A percentile compares a stretch with the other conserved stretches of the same genome.
Conservation (phyloP, 2,888 invertebrate species). For the Nemoura dubitans region DNA sequence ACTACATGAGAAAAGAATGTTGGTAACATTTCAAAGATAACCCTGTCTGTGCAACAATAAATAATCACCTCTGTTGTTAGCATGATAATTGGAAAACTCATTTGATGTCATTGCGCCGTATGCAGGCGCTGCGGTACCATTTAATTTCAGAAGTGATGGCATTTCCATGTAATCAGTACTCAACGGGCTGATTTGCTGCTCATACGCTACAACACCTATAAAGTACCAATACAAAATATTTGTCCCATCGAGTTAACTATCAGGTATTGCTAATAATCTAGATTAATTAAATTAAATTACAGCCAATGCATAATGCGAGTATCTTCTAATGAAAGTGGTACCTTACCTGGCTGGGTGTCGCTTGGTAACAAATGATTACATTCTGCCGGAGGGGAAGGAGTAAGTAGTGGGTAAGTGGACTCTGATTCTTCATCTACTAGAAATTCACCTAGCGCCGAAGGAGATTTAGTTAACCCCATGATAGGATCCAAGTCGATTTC, state of each 20-base stretch:
- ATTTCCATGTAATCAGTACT: constrained; percentile 53
- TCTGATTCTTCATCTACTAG: constrained; percentile 65
- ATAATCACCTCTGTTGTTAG: constrained; percentile 42
- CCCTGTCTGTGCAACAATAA: neutral
- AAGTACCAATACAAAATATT: constrained; percentile 36
- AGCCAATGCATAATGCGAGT: constrained; percentile 22
- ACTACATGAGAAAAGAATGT: too few species aligned
- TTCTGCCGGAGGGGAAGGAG: constrained; percentile 69
- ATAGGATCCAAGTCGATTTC: constrained; percentile 29
- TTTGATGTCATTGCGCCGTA: constrained; percentile 43
- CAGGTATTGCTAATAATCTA: neutral
- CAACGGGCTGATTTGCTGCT: constrained; percentile 52
- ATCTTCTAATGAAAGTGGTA: neutral
- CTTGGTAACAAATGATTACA: constrained; percentile 58
- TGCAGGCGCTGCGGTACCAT: constrained; percentile 47
- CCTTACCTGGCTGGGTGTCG: constrained; percentile 55
- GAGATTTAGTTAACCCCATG: constrained; percentile 41
- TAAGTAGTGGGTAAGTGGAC: constrained; percentile 72
- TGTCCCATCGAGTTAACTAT: neutral
- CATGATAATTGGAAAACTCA: constrained; percentile 40
- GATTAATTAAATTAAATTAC: constrained; percentile 33
- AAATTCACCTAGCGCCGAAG: constrained; percentile 48
- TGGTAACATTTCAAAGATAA: neutral
- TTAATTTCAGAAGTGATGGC: constrained; percentile 44
- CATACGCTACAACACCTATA: constrained; percentile 52